phyloP scores from a whole-genome alignment of 2,797 vertebrate species.

The Falco novaeseelandiae region DNA sequence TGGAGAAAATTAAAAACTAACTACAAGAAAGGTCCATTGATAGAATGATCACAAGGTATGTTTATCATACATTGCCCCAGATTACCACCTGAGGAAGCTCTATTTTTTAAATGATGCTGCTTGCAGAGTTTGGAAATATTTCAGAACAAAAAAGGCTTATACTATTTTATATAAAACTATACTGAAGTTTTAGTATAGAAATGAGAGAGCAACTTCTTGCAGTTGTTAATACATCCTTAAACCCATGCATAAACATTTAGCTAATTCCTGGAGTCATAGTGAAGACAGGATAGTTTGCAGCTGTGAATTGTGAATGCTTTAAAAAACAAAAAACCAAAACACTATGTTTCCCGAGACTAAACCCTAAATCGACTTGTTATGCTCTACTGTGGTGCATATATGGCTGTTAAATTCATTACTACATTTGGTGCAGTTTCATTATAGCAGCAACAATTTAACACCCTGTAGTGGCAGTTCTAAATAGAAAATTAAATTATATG shows the following conservation, averaged over 20 bases:
- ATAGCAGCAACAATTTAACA: constrained; percentile 48
- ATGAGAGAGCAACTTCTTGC: background rate
- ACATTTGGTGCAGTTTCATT: constrained; percentile 20
- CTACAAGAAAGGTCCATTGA: background rate
- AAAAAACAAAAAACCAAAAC: background rate
- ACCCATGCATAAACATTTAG: background rate
- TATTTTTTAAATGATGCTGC: background rate
- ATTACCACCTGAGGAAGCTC: background rate
- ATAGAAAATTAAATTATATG: constrained; percentile 54
- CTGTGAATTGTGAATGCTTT: background rate
- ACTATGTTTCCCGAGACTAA: constrained; percentile 5
- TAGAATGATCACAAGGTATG: no score
- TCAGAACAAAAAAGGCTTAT: background rate
- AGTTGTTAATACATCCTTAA: background rate
- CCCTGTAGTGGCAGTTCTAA: constrained; percentile 30
- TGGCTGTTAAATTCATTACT: constrained; percentile 51
- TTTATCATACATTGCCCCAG: background rate
- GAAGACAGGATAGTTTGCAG: background rate
- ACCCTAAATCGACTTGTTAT: constrained; percentile 23
- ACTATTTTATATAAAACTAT: no score
- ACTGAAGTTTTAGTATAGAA: background rate
- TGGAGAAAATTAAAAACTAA: background rate
- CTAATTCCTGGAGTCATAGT: background rate
- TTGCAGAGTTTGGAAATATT: background rate
- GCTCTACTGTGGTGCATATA: background rate